These are phyloP conservation scores for Oryctolagus cuniculus DNA, from an alignment of 2,113 vertebrate species.

Conservation along the genomic window mOryCun1.1 NC_091453.1:7964501-7965000, in stretches of 20 bases:
- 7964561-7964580: background rate
- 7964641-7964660: background rate
- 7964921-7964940: slow-evolving; percentile 33
- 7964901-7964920: background rate
- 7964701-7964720: background rate
- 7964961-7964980: background rate
- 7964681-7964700: background rate
- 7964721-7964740: background rate
- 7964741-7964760: background rate
- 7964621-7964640: background rate
- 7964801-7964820: background rate
- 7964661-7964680: background rate
- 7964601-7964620: background rate
- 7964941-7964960: background rate
- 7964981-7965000: background rate
- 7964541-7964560: background rate
- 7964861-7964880: background rate
- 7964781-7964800: background rate
- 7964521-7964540: background rate
- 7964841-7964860: background rate
- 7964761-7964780: slow-evolving; percentile 26
- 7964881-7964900: slow-evolving; percentile 4
- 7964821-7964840: background rate
- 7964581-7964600: background rate
- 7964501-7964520: background rate